Conservation (phyloP, 2,888 invertebrate species). For the Bombyx huttoni region DNA sequence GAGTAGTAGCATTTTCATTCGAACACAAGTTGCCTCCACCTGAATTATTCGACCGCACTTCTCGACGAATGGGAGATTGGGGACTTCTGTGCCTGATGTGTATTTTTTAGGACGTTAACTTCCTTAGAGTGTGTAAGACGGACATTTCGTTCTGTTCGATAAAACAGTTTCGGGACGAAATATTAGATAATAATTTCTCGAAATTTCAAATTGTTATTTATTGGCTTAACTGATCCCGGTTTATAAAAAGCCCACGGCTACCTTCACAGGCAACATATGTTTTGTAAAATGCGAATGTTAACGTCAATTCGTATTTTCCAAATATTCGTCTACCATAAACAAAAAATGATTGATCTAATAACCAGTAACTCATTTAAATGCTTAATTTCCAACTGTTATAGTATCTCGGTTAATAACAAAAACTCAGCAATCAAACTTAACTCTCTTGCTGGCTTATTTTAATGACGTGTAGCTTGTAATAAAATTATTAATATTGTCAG, state of each 20-base stretch:
- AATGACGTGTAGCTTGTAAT: slow-evolving; percentile 30
- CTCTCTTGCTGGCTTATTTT: not conserved
- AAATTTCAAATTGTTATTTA: too few species aligned
- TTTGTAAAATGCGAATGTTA: too few species aligned
- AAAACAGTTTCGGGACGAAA: too few species aligned
- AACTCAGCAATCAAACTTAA: not conserved
- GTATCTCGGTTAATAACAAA: not conserved
- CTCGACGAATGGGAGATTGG: slow-evolving; percentile 34
- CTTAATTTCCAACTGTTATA: too few species aligned
- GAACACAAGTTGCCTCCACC: slow-evolving; percentile 50
- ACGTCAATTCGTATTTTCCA: too few species aligned
- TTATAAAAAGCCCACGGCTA: too few species aligned
- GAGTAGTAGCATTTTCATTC: slow-evolving; percentile 63
- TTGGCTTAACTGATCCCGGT: too few species aligned
- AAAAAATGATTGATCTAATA: too few species aligned
- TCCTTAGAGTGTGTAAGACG: not conserved
- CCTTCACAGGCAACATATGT: too few species aligned
- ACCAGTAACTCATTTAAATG: too few species aligned
- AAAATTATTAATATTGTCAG: slow-evolving; percentile 50
- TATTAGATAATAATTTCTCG: too few species aligned
- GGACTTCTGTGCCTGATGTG: slow-evolving; percentile 16
- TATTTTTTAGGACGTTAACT: not conserved
- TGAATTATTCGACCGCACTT: slow-evolving; percentile 62
- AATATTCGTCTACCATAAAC: too few species aligned
- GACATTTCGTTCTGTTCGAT: not conserved